Base-by-base conservation (phyloP, 2,888 invertebrate species). In the Notodonta ziczac region DNA sequence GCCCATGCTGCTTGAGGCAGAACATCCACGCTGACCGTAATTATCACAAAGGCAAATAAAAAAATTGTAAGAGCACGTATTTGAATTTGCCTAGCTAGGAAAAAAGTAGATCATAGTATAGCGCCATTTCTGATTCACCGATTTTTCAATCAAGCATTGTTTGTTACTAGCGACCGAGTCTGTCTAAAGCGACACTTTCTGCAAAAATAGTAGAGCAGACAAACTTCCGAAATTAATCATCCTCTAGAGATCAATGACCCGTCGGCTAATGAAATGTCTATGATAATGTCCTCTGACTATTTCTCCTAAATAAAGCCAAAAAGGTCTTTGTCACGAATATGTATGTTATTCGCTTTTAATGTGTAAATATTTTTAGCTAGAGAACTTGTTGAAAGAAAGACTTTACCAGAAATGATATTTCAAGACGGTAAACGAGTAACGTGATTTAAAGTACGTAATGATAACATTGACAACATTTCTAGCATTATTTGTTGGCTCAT, bases 1-100 rank as follows among this genome's bases (percentile, higher is more conserved):
- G 78, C 86, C 85, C 80, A 83, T 85, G 82, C 80, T 77, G 71
- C 73, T 72, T 65, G 10, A 35, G 54, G 7, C 35, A 7, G 6
- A 7, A 32, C 24, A 24, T 9, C 16, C 9, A 24, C 12, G 13
- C 9, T 24, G 10, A 59, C 39, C 13, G 13, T 46, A 46, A 46
- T n/a, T 1, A 46, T 6, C 46, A 46, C 5, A 4, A 12, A n/a
- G 13, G 13, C 5, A 46, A n/a, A 5, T n/a, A 5, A 46, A 0
- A 35, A 5, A 35, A 35, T 35, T 4, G n/a, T n/a, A n/a, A n/a
- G 13, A n/a, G 13, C 46, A n/a, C 13, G 5, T 5, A 46, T 46
- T 24, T 24, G 24, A 24, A 24, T 24, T 13, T 46, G 4, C n/a
- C 5, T 10, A 46, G n/a, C 5, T 12, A 44, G 44, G 44, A 44